Evolutionary conservation across 2,797 vertebrate genomes (phyloP).

Genomic region (Apodemus agrarius): DNA sequence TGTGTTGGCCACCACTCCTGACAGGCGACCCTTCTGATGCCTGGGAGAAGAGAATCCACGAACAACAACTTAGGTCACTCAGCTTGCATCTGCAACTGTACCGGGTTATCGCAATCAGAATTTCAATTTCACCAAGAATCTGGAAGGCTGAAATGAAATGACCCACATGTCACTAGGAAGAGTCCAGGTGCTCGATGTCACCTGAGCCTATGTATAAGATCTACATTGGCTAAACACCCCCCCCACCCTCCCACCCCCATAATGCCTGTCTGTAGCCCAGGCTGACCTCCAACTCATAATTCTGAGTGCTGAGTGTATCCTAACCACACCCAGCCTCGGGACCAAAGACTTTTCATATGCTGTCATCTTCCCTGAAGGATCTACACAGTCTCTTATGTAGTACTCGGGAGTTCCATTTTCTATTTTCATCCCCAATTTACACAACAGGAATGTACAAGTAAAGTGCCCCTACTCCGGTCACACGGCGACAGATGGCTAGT

Average conservation of each 20-base stretch:
- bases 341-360: not conserved
- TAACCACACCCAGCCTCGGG: not conserved
- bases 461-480: not conserved
- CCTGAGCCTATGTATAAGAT: constrained; percentile 1
- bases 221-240: not conserved
- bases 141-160: not conserved
- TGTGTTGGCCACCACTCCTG: no score
- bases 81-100: not conserved
- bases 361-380: not conserved
- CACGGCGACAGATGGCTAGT: not conserved
- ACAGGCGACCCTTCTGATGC: no score
- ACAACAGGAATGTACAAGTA: not conserved
- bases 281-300: not conserved
- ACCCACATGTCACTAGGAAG: not conserved
- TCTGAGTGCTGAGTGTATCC: not conserved
- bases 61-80: not conserved
- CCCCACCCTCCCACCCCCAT: not conserved
- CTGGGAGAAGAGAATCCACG: not conserved
- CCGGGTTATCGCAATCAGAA: not conserved
- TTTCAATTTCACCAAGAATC: not conserved
- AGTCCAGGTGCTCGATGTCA: not conserved
- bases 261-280: not conserved
- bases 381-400: not conserved
- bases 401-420: not conserved
- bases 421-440: constrained; percentile 19